phyloP scores from a whole-genome alignment of 2,888 invertebrate genomes.

The Drosophila villosipedis region DNA sequence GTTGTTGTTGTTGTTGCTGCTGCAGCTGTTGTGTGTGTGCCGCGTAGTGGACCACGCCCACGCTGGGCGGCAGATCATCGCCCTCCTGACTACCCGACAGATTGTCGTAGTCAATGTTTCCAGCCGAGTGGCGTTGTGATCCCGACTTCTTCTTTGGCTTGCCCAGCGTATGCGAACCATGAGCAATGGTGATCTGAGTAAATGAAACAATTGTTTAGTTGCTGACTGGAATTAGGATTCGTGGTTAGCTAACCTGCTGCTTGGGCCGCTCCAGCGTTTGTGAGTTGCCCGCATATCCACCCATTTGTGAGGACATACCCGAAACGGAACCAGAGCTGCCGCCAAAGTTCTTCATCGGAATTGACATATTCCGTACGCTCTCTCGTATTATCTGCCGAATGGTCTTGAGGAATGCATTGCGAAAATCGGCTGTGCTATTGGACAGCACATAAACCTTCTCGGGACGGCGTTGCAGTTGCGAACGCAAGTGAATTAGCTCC shows the following conservation, averaged over 20 bases:
- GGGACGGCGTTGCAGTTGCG: slow-evolving; percentile 96
- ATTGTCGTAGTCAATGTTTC: slow-evolving; percentile 94
- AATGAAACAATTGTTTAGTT: not conserved
- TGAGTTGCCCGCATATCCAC: slow-evolving; percentile 85
- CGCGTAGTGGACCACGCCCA: slow-evolving; percentile 67
- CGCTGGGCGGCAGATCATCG: slow-evolving; percentile 87
- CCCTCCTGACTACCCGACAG: slow-evolving; percentile 91
- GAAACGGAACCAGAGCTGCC: slow-evolving; percentile 86
- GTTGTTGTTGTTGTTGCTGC: slow-evolving; percentile 58
- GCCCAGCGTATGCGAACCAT: slow-evolving; percentile 92
- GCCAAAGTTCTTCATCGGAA: slow-evolving; percentile 91
- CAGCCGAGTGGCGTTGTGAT: slow-evolving; percentile 92
- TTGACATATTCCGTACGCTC: slow-evolving; percentile 98
- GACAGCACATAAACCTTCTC: slow-evolving; percentile 98
- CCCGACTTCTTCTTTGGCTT: slow-evolving; percentile 92
- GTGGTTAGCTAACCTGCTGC: slow-evolving; percentile 86
- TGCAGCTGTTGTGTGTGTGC: slow-evolving; percentile 80
- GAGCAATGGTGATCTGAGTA: slow-evolving; percentile 88
- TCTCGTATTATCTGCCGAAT: slow-evolving; percentile 98
- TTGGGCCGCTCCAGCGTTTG: slow-evolving; percentile 89
- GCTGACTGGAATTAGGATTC: not conserved
- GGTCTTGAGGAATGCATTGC: slow-evolving; percentile 98
- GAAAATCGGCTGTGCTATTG: slow-evolving; percentile 97
- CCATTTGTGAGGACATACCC: slow-evolving; percentile 84
- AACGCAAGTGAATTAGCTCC: slow-evolving; percentile 97